These are phyloP conservation scores for Malachius bipustulatus DNA, from an alignment of 2,888 invertebrate genomes.

Conservation along the genomic window DNA sequence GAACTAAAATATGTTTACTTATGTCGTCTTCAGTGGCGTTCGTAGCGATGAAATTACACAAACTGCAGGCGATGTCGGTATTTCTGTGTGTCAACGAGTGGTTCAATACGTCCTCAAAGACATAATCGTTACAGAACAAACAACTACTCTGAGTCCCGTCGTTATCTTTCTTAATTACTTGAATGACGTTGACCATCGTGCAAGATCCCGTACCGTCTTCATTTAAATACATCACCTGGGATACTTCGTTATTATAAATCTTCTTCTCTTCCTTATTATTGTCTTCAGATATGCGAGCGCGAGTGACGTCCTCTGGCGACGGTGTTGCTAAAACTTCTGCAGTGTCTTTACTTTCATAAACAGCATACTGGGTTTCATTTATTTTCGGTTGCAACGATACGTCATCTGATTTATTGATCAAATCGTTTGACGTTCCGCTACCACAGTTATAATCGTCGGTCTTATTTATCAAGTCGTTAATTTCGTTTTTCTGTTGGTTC, in stretches of 20 bases:
- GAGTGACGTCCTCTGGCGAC: too few relatives aligned
- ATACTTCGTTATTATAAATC: neutral
- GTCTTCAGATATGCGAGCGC: too few relatives aligned
- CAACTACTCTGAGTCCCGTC: neutral
- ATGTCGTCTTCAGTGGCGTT: neutral
- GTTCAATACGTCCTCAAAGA: neutral
- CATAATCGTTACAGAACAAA: conserved; percentile 2
- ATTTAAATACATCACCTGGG: neutral
- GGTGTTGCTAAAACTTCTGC: too few relatives aligned
- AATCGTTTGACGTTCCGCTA: too few relatives aligned
- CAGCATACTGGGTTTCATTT: too few relatives aligned
- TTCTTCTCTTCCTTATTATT: neutral
- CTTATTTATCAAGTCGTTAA: too few relatives aligned
- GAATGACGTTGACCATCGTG: neutral
- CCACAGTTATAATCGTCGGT: too few relatives aligned
- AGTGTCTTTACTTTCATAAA: too few relatives aligned
- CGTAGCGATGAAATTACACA: neutral
- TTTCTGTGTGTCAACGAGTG: neutral
- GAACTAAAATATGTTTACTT: neutral
- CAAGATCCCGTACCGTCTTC: neutral
- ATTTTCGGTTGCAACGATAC: too few relatives aligned
- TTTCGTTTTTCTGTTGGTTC: too few relatives aligned
- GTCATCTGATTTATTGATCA: too few relatives aligned
- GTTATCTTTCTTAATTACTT: neutral
- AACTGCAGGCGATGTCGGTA: neutral